A percentile compares a stretch with the other conserved stretches of the same genome.
Evolutionary conservation across 2,888 invertebrate genomes (phyloP).

Genomic region (Drosophila villosipedis): DNA sequence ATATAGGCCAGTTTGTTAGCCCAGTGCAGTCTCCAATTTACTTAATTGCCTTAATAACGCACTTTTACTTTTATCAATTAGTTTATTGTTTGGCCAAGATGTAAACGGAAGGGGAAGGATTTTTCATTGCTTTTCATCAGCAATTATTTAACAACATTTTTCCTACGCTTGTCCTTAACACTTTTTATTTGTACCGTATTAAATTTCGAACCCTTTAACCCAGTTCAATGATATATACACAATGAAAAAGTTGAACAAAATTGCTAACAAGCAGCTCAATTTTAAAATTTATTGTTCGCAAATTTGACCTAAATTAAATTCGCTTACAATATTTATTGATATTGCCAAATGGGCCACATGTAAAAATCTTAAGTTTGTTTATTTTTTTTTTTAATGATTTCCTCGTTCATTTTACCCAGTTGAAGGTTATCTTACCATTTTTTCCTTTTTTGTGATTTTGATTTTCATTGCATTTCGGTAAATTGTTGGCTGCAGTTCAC

Average conservation of each 20-base stretch:
- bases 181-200: neutral
- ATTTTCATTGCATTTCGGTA: conserved; percentile 20
- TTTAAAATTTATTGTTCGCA: neutral
- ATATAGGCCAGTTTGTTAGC: neutral
- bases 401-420: neutral
- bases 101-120: neutral
- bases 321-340: conserved; percentile 10
- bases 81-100: conserved; percentile 31
- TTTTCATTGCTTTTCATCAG: neutral
- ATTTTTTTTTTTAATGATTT: neutral
- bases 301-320: conserved; percentile 3
- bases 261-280: neutral
- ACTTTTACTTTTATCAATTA: conserved; percentile 49
- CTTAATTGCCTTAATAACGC: conserved; percentile 43
- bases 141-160: neutral
- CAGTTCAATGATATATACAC: neutral
- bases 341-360: neutral
- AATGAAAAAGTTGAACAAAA: neutral
- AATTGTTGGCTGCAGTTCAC: conserved; percentile 34
- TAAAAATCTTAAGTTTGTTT: neutral
- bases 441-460: neutral
- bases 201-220: neutral
- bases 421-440: neutral
- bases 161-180: neutral
- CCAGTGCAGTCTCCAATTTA: conserved; percentile 5